Base-by-base conservation (phyloP, 1,140 invertebrate genomes). In the Aphis gossypii region DNA sequence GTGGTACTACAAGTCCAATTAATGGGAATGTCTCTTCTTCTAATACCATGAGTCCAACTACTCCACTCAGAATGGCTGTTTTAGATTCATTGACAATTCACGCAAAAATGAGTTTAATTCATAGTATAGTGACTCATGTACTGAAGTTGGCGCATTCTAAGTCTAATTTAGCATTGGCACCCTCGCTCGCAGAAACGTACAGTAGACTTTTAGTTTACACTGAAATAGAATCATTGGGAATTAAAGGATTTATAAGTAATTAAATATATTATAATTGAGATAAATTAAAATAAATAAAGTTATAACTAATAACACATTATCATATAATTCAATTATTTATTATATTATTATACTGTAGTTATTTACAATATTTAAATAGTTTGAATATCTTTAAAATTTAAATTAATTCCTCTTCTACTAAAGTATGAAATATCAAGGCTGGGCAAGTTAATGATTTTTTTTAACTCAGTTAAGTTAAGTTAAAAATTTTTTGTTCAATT, bases 91-190 rank as follows among this genome's bases (percentile, higher is more conserved):
- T 99, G 30, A 99, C 99, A 0, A 97, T 99, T 23, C 98, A 99
- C 90, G 94, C 98, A 1, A 99, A 99, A 95, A 99, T 99, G 99
- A 99, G 98, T 94, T 95, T 99, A n/a, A 99, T 99, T 93, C 98
- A 99, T 95, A 98, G 97, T 89, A 99, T 99, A 94, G 98, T 98
- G 0, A 97, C 97, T 2, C 97, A 98, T 94, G 97, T 99, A 2
- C 97, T 98, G 30, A 98, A 98, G 95, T 96, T 98, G 92, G 98
- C 98, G 0, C 97, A 98, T 94, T 97, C 97, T 8, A 99, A 99
- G 95, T 97, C 97, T 0, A 97, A 97, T 56, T 96, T 98, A 94
- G 96, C 97, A 0, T 96, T 99, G 93, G 97, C 98, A 2, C 98
- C 99, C 5, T 98, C 98, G 0, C 95, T 99, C 1, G 97, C 99